These are phyloP conservation scores for Eleutherodactylus coqui DNA, from an alignment of 2,797 vertebrate species.

Conservation along the genomic window DNA sequence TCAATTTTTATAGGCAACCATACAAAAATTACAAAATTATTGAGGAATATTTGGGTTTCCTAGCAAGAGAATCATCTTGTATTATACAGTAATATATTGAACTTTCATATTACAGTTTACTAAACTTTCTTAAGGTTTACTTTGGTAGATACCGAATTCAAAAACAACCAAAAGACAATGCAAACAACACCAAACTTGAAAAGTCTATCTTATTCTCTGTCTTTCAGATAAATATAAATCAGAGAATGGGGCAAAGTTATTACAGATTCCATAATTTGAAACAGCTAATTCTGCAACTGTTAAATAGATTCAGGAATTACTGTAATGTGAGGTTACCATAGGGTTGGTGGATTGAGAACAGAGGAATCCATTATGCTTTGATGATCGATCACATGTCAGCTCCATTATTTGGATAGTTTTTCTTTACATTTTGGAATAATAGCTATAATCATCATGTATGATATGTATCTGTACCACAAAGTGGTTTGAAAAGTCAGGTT, in stretches of 20 bases:
- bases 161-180: neutral
- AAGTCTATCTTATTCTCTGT: neutral
- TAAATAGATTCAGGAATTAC: neutral
- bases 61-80: too few species aligned
- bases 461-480: neutral
- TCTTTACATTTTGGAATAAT: neutral
- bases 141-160: neutral
- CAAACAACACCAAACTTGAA: neutral
- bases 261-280: neutral
- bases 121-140: too few species aligned
- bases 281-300: neutral
- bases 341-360: neutral
- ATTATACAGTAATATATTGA: too few species aligned
- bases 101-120: too few species aligned
- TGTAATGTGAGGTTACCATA: slow-evolving; percentile 1
- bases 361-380: neutral
- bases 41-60: too few species aligned
- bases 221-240: neutral
- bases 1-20: too few species aligned
- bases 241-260: neutral
- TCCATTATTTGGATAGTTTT: neutral
- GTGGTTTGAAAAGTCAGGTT: neutral
- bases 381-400: neutral
- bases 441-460: neutral
- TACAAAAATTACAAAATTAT: too few species aligned